phyloP scores from a whole-genome alignment of 2,113 vertebrate species.

The Aphyosemion australe region DNA sequence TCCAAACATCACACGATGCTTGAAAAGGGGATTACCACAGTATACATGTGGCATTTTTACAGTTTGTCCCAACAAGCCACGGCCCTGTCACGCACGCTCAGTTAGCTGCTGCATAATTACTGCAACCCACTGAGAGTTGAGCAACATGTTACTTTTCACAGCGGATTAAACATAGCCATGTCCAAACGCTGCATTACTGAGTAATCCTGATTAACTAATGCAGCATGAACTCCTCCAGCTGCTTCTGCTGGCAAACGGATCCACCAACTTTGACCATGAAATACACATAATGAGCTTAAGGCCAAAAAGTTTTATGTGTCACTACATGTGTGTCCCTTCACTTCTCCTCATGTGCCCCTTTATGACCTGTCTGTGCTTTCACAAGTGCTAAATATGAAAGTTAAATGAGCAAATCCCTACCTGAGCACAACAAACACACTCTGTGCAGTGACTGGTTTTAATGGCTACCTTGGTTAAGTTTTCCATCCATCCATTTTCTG shows the following conservation, averaged over 20 bases:
- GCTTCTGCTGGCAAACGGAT: slow-evolving; percentile 34
- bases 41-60: slow-evolving; percentile 1
- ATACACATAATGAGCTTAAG: slow-evolving; percentile 51
- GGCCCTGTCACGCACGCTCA: slow-evolving; percentile 28
- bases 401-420: slow-evolving; percentile 23
- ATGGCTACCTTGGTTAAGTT: too few relatives aligned
- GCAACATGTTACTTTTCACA: slow-evolving; percentile 63
- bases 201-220: slow-evolving; percentile 67
- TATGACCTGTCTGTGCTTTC: slow-evolving; percentile 2
- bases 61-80: background rate
- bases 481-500: too few relatives aligned
- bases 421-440: too few relatives aligned
- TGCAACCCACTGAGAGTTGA: slow-evolving; percentile 42
- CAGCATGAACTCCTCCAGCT: slow-evolving; percentile 62
- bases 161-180: slow-evolving; percentile 56
- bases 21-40: slow-evolving; percentile 7
- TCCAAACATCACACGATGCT: background rate
- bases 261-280: slow-evolving; percentile 30
- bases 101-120: slow-evolving; percentile 43
- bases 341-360: background rate
- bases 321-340: background rate
- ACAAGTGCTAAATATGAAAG: slow-evolving; percentile 10
- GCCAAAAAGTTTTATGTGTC: slow-evolving; percentile 24
- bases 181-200: slow-evolving; percentile 50
- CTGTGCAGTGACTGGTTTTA: too few relatives aligned